Conservation (phyloP, 2,113 vertebrate genomes). For the Galeopterus variegatus region DNA sequence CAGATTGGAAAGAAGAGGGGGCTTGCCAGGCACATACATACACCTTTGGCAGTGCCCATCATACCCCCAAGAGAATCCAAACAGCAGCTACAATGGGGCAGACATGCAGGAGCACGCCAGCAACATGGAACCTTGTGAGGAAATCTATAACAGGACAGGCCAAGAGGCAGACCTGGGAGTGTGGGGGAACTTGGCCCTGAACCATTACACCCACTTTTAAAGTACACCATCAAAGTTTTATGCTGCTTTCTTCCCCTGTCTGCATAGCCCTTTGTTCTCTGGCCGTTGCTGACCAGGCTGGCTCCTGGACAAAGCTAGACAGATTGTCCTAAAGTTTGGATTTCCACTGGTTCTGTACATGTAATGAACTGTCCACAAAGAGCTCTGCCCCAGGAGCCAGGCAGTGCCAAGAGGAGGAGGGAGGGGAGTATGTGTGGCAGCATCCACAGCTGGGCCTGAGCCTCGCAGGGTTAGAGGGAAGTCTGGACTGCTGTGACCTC, state of each 20-base stretch:
- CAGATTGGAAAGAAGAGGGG: background rate
- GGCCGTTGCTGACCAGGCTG: conserved; percentile 87
- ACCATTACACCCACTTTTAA: conserved; percentile 89
- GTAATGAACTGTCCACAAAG: conserved; percentile 87
- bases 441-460: background rate
- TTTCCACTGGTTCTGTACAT: conserved; percentile 82
- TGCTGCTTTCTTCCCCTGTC: conserved; percentile 86
- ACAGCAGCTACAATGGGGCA: background rate
- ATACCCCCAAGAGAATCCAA: background rate
- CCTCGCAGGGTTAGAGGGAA: background rate
- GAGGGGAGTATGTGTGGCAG: conserved; percentile 54
- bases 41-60: background rate
- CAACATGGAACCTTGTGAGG: background rate
- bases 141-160: conserved; percentile 23
- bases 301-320: conserved; percentile 74
- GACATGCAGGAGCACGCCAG: background rate
- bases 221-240: conserved; percentile 86
- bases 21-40: background rate
- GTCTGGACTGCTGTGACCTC: conserved; percentile 36
- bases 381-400: conserved; percentile 83
- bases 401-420: conserved; percentile 78
- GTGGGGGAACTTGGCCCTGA: conserved; percentile 82
- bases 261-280: conserved; percentile 87
- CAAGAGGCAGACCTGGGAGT: conserved; percentile 44
- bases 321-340: conserved; percentile 78